phyloP scores from a whole-genome alignment of 2,113 vertebrate species.

The Vicugna pacos region DNA sequence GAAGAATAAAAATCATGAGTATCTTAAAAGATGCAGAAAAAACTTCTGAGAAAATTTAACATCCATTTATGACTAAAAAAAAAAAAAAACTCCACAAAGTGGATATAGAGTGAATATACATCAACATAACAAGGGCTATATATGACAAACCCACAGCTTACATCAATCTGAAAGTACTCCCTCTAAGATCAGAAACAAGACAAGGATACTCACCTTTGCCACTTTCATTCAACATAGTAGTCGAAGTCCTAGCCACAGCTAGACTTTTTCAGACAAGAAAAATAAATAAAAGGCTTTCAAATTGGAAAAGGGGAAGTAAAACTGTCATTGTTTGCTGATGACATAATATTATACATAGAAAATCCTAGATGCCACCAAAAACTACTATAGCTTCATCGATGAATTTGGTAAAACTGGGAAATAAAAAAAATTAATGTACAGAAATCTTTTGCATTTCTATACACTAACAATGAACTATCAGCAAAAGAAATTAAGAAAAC shows the following conservation, averaged over 20 bases:
- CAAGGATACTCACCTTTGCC: neutral
- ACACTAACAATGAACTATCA: neutral
- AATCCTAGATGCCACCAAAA: neutral
- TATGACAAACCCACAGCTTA: neutral
- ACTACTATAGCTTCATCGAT: neutral
- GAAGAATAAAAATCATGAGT: too few relatives aligned
- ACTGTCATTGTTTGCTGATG: neutral
- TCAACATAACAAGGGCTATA: neutral
- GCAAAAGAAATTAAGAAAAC: neutral
- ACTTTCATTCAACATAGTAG: neutral
- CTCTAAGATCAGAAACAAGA: neutral
- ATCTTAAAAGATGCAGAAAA: neutral
- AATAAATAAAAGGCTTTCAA: neutral
- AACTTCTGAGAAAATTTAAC: neutral
- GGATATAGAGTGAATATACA: neutral
- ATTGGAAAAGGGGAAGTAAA: neutral
- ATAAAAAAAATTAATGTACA: neutral
- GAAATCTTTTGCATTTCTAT: neutral
- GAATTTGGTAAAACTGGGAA: neutral
- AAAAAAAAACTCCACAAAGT: neutral
- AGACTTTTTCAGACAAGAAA: neutral
- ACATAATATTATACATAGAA: neutral
- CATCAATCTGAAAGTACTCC: neutral
- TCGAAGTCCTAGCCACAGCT: neutral
- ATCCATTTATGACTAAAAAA: neutral